phyloP scores from a whole-genome alignment of 2,113 vertebrate species.

The Triplophysa dalaica region DNA sequence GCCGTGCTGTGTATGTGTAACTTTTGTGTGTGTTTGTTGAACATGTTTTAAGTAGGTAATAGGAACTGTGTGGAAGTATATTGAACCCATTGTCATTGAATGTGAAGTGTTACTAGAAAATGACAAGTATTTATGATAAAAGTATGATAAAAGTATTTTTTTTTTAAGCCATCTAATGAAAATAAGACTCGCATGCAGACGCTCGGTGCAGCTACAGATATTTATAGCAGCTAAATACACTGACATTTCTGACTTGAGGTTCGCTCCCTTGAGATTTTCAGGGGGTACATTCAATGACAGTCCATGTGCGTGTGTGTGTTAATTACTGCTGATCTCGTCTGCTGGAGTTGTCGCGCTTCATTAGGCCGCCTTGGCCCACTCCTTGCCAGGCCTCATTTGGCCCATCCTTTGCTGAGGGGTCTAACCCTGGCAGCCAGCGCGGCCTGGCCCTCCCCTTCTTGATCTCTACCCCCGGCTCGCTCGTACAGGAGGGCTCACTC shows the following conservation, averaged over 20 bases:
- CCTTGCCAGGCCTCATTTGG: constrained; percentile 85
- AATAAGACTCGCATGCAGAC: not conserved
- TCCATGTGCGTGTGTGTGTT: constrained; percentile 68
- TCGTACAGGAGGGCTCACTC: constrained; percentile 76
- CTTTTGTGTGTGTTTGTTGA: too few relatives aligned
- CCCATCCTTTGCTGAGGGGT: constrained; percentile 87
- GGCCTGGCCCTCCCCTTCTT: constrained; percentile 77
- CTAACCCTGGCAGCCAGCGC: constrained; percentile 85
- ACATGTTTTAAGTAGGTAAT: too few relatives aligned
- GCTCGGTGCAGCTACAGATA: not conserved
- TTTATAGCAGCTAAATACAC: constrained; percentile 23
- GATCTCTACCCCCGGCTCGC: constrained; percentile 88
- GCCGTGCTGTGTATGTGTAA: too few relatives aligned
- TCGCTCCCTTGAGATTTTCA: constrained; percentile 42
- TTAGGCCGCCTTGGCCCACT: constrained; percentile 83
- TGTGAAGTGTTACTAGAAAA: not conserved
- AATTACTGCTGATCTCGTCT: constrained; percentile 87
- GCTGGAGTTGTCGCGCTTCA: constrained; percentile 85
- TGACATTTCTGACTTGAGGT: constrained; percentile 36
- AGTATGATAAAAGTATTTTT: not conserved
- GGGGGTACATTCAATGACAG: constrained; percentile 38
- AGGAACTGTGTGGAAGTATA: not conserved
- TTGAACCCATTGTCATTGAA: not conserved
- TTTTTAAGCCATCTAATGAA: not conserved
- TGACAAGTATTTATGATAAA: not conserved